These are phyloP conservation scores for Spongilla lacustris DNA, from an alignment of 37 sponge, comb jelly and placozoan species.

Conservation along the genomic window DNA sequence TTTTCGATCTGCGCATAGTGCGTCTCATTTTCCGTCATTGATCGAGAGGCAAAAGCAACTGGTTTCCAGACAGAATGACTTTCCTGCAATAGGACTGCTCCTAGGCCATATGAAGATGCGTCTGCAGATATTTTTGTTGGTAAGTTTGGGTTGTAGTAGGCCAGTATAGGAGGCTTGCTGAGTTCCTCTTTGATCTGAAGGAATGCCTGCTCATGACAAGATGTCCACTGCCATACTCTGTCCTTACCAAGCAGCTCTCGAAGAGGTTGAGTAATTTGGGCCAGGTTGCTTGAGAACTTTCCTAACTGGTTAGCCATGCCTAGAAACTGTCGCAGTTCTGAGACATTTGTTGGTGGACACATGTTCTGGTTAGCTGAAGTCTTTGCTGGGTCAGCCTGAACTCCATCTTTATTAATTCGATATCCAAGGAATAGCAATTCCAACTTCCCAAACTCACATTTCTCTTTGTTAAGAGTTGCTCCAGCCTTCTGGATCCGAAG, in stretches of 20 bases:
- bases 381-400: too few species aligned
- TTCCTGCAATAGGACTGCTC: slow-evolving; percentile 52
- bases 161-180: slow-evolving; percentile 21
- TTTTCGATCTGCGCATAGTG: slow-evolving; percentile 63
- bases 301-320: slow-evolving; percentile 40
- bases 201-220: slow-evolving; percentile 39
- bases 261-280: slow-evolving; percentile 28
- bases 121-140: slow-evolving; percentile 29
- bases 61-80: slow-evolving; percentile 37
- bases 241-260: slow-evolving; percentile 12
- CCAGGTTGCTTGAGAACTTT: not conserved
- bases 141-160: slow-evolving; percentile 26
- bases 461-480: too few species aligned
- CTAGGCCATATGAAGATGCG: slow-evolving; percentile 52
- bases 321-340: slow-evolving; percentile 14
- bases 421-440: too few species aligned
- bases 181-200: slow-evolving; percentile 31
- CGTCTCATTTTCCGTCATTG: slow-evolving; percentile 34
- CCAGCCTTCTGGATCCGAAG: too few species aligned
- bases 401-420: too few species aligned
- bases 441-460: too few species aligned
- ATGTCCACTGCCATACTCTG: slow-evolving; percentile 28
- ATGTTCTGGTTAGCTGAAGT: too few species aligned
- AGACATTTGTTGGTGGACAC: not conserved
- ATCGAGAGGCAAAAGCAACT: slow-evolving; percentile 48